These are phyloP conservation scores for Babylonia areolata DNA, from an alignment of 1,140 invertebrate species.

Conservation along the genomic window DNA sequence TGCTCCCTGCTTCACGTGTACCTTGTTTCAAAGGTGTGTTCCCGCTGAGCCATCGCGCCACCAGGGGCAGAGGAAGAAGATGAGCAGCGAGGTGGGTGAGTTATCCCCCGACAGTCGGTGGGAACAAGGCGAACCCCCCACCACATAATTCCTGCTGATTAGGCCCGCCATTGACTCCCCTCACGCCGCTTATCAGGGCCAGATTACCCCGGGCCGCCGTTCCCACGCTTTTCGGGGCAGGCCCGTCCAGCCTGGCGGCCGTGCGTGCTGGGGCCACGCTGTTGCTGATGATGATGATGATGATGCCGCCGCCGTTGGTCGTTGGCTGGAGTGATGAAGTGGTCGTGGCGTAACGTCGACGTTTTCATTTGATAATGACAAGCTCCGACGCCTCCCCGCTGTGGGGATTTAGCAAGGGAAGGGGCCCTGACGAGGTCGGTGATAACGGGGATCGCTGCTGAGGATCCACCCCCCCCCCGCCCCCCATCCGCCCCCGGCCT, in stretches of 20 bases:
- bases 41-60: background rate
- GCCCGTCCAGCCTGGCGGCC: conserved; percentile 15
- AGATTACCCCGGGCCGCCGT: conserved; percentile 26
- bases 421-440: too few relatives aligned
- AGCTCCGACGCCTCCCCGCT: background rate
- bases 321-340: background rate
- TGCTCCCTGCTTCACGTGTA: too few relatives aligned
- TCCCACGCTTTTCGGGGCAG: conserved; percentile 26
- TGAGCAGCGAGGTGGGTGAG: background rate
- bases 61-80: too few relatives aligned
- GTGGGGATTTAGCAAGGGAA: background rate
- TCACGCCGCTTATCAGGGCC: conserved; percentile 21
- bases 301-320: conserved; percentile 1
- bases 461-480: background rate
- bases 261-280: conserved; percentile 3
- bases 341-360: conserved; percentile 1
- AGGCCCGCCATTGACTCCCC: conserved; percentile 1
- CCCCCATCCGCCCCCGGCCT: background rate
- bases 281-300: too few relatives aligned
- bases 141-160: conserved; percentile 38
- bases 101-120: background rate
- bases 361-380: conserved; percentile 15
- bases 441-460: too few relatives aligned
- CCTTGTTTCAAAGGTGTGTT: background rate
- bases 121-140: conserved; percentile 23